Percentiles rank a stretch among this genome's conserved stretches.
These are phyloP conservation scores for Leptopilina myrica DNA, from an alignment of 2,888 invertebrate genomes.

Conservation along the genomic window DNA sequence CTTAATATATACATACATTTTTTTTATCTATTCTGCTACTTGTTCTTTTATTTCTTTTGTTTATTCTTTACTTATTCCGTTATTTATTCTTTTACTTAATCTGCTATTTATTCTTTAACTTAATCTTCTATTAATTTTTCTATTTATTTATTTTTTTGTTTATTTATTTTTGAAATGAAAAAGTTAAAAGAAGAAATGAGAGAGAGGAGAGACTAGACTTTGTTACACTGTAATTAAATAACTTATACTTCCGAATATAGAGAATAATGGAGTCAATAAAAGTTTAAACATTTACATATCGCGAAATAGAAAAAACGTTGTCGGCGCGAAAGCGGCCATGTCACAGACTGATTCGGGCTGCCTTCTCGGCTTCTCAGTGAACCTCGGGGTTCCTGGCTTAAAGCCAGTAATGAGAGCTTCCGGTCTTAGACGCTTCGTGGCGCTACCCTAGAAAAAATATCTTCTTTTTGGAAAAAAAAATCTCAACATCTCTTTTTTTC, in stretches of 20 bases:
- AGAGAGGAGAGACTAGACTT: slow-evolving; percentile 42
- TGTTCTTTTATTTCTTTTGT: no score
- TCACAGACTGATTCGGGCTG: slow-evolving; percentile 74
- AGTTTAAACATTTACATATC: slow-evolving; percentile 29
- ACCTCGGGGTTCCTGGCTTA: slow-evolving; percentile 72
- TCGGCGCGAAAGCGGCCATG: slow-evolving; percentile 74
- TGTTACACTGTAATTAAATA: slow-evolving; percentile 28
- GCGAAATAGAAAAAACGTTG: slow-evolving; percentile 45
- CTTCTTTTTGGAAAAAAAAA: slow-evolving; percentile 38
- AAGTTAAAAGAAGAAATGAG: slow-evolving; percentile 28
- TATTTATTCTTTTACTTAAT: no score
- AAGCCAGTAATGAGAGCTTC: slow-evolving; percentile 61
- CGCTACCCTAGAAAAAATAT: slow-evolving; percentile 30
- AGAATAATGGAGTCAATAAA: slow-evolving; percentile 22
- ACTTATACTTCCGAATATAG: slow-evolving; percentile 24
- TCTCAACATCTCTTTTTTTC: neutral
- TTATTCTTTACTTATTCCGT: no score
- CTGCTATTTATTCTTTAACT: no score
- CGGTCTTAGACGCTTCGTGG: slow-evolving; percentile 43
- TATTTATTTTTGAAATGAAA: neutral
- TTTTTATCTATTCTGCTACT: no score
- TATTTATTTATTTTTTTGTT: slow-evolving; percentile 1
- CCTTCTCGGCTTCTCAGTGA: slow-evolving; percentile 75
- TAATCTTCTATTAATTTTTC: no score
- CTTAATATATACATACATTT: neutral